These are phyloP conservation scores for Sphaeridia pumilis DNA, from an alignment of 2,888 invertebrate genomes.

Conservation along the genomic window DNA sequence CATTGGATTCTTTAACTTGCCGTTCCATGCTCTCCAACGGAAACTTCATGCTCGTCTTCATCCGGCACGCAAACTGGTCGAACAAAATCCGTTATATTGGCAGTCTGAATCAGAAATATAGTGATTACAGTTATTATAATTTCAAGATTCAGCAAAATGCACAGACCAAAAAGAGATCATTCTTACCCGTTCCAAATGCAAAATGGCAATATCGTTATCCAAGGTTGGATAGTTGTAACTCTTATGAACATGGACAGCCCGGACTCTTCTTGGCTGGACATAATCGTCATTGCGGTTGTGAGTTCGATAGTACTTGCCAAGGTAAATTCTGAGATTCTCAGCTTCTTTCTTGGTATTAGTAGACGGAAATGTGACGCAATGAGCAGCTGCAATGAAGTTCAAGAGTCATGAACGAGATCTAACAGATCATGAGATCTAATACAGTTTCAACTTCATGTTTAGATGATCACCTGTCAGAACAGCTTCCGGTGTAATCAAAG, in stretches of 20 bases:
- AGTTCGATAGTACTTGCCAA: slow-evolving; percentile 19
- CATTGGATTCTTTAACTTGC: slow-evolving; percentile 10
- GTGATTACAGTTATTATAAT: too few species aligned
- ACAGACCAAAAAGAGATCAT: not conserved
- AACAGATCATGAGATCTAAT: too few species aligned
- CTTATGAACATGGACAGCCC: slow-evolving; percentile 12
- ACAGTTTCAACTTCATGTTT: too few species aligned
- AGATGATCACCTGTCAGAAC: slow-evolving; percentile 21
- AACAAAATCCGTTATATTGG: slow-evolving; percentile 10
- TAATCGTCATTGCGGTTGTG: slow-evolving; percentile 15
- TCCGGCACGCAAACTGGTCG: slow-evolving; percentile 17
- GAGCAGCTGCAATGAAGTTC: slow-evolving; percentile 17
- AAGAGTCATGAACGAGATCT: too few species aligned
- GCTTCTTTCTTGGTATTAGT: slow-evolving; percentile 17
- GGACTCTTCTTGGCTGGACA: slow-evolving; percentile 11
- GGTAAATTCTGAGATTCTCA: slow-evolving; percentile 11
- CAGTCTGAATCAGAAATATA: slow-evolving; percentile 6
- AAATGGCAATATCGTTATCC: slow-evolving; percentile 16
- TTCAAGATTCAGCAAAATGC: not conserved
- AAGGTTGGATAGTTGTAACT: slow-evolving; percentile 10
- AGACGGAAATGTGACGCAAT: slow-evolving; percentile 18
- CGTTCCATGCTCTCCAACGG: slow-evolving; percentile 7
- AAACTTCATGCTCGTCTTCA: slow-evolving; percentile 7
- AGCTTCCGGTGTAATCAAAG: slow-evolving; percentile 15
- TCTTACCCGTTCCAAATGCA: slow-evolving; percentile 11